Percentiles rank a stretch among this genome's conserved stretches.
phyloP scores from a whole-genome alignment of 1,140 invertebrate genomes.

The Leptinotarsa undecemlineata region DNA sequence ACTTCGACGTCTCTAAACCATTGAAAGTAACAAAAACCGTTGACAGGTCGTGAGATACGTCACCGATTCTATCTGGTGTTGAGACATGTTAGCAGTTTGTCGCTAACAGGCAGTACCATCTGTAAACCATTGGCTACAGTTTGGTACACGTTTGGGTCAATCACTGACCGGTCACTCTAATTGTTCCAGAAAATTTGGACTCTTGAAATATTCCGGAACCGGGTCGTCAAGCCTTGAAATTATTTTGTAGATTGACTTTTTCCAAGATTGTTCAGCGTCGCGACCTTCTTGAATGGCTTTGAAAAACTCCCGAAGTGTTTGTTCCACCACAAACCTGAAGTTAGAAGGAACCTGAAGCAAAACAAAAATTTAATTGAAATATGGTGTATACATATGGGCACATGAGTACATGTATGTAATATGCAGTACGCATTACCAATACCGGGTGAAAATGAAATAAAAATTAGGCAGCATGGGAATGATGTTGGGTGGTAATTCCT shows the following conservation, averaged over 20 bases:
- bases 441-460: too few relatives aligned
- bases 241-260: slow-evolving; percentile 99
- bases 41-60: slow-evolving; percentile 49
- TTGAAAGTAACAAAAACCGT: slow-evolving; percentile 46
- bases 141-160: slow-evolving; percentile 37
- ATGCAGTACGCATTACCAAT: too few relatives aligned
- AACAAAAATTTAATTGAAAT: too few relatives aligned
- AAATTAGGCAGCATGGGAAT: too few relatives aligned
- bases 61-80: slow-evolving; percentile 52
- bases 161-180: slow-evolving; percentile 76
- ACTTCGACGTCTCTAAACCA: slow-evolving; percentile 42
- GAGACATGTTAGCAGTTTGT: slow-evolving; percentile 29
- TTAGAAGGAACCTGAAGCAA: slow-evolving; percentile 88
- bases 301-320: slow-evolving; percentile 98
- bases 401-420: too few relatives aligned
- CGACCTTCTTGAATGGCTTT: slow-evolving; percentile 94
- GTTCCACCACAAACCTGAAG: slow-evolving; percentile 95
- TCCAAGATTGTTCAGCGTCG: slow-evolving; percentile 98
- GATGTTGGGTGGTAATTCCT: too few relatives aligned
- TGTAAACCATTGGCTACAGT: slow-evolving; percentile 34
- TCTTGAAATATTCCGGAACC: slow-evolving; percentile 99
- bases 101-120: slow-evolving; percentile 35
- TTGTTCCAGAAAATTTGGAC: slow-evolving; percentile 98
- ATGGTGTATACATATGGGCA: neutral
- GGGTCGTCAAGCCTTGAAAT: slow-evolving; percentile 98